phyloP scores from a whole-genome alignment of 2,797 vertebrate species.

The Onychomys arenicola region DNA sequence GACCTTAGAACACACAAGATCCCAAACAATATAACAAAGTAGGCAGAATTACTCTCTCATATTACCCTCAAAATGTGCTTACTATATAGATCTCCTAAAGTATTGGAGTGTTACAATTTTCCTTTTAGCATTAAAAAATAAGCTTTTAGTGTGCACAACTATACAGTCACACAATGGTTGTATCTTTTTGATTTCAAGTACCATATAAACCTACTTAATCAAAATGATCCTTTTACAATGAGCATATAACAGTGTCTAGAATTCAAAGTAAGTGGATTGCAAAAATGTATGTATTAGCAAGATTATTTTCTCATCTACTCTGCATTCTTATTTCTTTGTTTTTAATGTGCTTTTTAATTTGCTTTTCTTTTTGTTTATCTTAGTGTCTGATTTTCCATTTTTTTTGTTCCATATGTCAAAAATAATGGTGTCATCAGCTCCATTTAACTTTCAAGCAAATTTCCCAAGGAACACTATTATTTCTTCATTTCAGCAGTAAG shows the following conservation, averaged over 20 bases:
- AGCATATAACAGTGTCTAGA: not conserved
- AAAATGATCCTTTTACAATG: not conserved
- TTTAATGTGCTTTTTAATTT: not conserved
- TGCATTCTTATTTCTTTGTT: not conserved
- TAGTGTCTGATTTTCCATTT: not conserved
- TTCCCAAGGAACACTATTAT: not conserved
- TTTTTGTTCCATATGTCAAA: not conserved
- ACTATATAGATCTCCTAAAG: not conserved
- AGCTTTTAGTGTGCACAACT: not conserved
- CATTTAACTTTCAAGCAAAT: not conserved
- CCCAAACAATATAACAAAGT: conserved; percentile 36
- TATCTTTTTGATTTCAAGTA: conserved; percentile 26
- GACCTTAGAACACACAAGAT: conserved; percentile 27
- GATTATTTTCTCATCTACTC: not conserved
- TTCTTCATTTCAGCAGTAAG: not conserved
- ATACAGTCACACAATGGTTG: not conserved
- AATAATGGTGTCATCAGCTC: not conserved
- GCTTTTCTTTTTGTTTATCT: not conserved
- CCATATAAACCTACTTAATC: not conserved
- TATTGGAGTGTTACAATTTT: not conserved
- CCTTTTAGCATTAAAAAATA: not conserved
- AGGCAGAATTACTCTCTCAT: not conserved
- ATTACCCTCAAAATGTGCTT: not conserved
- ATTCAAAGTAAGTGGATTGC: not conserved
- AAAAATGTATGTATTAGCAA: not conserved